Conservation (phyloP, 1,140 invertebrate species). For the Drosophila takahashii region DNA sequence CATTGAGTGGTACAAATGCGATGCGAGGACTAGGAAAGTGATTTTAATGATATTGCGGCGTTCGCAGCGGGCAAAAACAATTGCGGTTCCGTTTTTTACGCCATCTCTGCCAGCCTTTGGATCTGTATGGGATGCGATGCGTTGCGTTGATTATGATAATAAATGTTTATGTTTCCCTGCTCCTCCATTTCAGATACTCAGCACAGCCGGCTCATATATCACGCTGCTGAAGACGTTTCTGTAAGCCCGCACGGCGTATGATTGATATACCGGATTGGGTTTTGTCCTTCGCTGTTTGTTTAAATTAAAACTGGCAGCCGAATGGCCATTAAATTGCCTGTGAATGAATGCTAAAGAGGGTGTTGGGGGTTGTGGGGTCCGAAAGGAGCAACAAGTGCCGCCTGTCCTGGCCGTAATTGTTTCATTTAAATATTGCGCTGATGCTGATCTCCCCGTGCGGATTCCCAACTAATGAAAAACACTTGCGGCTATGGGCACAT, state of each 20-base stretch:
- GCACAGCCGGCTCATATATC: constrained; percentile 82
- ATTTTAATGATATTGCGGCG: constrained; percentile 83
- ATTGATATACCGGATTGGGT: constrained; percentile 62
- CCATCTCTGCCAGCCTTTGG: constrained; percentile 75
- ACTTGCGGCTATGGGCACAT: constrained; percentile 67
- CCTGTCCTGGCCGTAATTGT: constrained; percentile 50
- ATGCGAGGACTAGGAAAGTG: constrained; percentile 79
- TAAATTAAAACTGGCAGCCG: constrained; percentile 47
- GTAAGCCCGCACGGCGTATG: constrained; percentile 71
- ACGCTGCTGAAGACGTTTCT: constrained; percentile 78
- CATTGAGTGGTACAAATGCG: constrained; percentile 83
- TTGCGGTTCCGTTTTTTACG: constrained; percentile 82
- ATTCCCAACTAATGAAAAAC: constrained; percentile 70
- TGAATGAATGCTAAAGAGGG: constrained; percentile 10
- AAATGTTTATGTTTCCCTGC: constrained; percentile 50
- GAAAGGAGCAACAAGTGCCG: constrained; percentile 34
- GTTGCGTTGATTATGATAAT: constrained; percentile 59
- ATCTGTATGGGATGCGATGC: constrained; percentile 54
- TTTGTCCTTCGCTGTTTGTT: constrained; percentile 39
- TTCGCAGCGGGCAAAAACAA: constrained; percentile 76
- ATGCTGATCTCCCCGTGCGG: constrained; percentile 37
- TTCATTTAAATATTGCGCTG: constrained; percentile 52
- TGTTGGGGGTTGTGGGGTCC: neutral
- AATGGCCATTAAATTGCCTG: constrained; percentile 48
- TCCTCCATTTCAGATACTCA: constrained; percentile 63